These are phyloP conservation scores for Sardinella longiceps DNA, from an alignment of 2,797 vertebrate species.

Conservation along the genomic window DNA sequence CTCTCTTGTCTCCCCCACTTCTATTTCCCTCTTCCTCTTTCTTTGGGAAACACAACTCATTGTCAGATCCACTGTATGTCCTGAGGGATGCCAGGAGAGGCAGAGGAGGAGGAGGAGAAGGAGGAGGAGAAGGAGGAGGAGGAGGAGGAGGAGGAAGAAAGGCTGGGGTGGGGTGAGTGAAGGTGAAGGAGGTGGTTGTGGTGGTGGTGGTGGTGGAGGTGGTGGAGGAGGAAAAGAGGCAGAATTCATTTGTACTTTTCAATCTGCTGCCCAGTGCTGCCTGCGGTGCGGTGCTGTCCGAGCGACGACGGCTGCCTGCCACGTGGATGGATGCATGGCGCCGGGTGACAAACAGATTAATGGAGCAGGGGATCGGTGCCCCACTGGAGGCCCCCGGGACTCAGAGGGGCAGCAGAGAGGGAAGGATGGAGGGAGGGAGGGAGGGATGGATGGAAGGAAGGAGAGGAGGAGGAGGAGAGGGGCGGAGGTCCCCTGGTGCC, in stretches of 20 bases:
- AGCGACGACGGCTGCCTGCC: conserved; percentile 57
- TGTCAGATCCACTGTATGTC: conserved; percentile 21
- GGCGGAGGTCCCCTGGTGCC: not conserved
- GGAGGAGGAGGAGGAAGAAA: not conserved
- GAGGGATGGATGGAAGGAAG: conserved; percentile 10
- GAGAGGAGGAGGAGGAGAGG: conserved; percentile 28
- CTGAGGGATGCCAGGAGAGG: not conserved
- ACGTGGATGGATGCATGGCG: conserved; percentile 59
- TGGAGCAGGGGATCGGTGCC: conserved; percentile 58
- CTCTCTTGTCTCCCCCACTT: not conserved
- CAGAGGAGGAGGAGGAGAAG: not conserved
- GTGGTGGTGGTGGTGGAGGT: not conserved
- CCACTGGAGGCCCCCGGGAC: conserved; percentile 41
- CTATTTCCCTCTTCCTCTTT: conserved; percentile 29
- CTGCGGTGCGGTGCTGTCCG: not conserved
- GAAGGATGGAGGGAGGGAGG: not conserved
- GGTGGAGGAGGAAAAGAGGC: not conserved
- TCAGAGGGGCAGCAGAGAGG: conserved; percentile 27
- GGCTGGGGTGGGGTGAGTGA: too few species aligned
- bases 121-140: not conserved
- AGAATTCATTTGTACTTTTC: conserved; percentile 25
- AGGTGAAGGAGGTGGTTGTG: not conserved
- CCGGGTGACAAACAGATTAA: conserved; percentile 67
- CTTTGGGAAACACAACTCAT: conserved; percentile 13
- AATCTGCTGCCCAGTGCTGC: conserved; percentile 10